Evolutionary conservation across 2,113 vertebrate genomes (phyloP).

Genomic region (Probosciger aterrimus): DNA sequence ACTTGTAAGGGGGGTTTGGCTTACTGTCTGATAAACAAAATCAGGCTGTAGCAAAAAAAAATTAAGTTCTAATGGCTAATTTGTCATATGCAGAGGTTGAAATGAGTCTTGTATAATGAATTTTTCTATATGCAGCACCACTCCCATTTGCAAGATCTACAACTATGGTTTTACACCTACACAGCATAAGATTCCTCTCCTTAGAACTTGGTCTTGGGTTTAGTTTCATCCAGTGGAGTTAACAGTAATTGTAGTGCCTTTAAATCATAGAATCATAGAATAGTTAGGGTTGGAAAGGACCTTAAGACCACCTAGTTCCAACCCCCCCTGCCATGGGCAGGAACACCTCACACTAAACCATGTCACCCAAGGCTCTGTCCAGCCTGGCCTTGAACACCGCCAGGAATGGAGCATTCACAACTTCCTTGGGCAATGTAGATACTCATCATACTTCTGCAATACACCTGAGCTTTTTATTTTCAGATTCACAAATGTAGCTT

Average conservation of each 20-base stretch:
- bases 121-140: neutral
- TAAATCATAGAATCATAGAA: neutral
- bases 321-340: too few species aligned
- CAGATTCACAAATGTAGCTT: neutral
- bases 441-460: neutral
- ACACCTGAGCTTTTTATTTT: neutral
- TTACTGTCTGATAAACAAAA: neutral
- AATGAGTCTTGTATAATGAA: neutral
- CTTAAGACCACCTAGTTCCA: too few species aligned
- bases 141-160: neutral
- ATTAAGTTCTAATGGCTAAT: neutral
- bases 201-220: neutral
- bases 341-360: too few species aligned
- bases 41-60: neutral
- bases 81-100: neutral
- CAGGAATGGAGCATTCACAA: too few species aligned
- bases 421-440: neutral
- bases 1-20: neutral
- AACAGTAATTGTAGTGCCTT: neutral
- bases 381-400: too few species aligned
- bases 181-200: neutral
- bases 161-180: rapidly evolving
- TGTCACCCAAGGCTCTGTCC: too few species aligned
- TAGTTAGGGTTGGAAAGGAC: too few species aligned
- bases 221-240: neutral